Evolutionary conservation across 2,113 vertebrate genomes (phyloP), one percentile per base, ranked within the genome.

Genomic region (Gymnorhina tibicen): DNA sequence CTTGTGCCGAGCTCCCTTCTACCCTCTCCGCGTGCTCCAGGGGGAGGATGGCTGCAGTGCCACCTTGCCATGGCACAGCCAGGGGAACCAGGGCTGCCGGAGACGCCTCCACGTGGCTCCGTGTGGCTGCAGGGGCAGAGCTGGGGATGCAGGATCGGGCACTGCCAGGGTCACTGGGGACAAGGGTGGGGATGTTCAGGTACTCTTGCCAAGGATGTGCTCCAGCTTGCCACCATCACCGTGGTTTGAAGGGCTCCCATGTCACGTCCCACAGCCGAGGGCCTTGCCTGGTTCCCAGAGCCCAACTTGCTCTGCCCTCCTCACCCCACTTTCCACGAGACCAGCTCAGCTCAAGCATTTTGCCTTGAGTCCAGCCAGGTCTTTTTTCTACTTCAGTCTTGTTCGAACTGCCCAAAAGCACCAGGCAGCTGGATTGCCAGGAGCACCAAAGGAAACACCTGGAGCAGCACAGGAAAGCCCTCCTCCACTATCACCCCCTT

Each of bases 241-340:
- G 0, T 18, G 58, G 24, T 39, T 58, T 37, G 52, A 49, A 68
- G 70, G 47, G 79, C 37, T 69, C 9, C 50, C 58, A 7, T 2
- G 17, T 16, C 2, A 3, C 4, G 3, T 66, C 47, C 64, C 22
- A 33, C 0, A 14, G 49, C 28, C 0, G 0, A 77, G 32, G 17
- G 20, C 42, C 30, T 67, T 56, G 67, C 33, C 37, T n/a, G 35
- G 52, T 16, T 89, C 56, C n/a, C 0, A 1, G 33, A 28, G 32
- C 28, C 24, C 49, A 63, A 0, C 39, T 77, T 2, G 0, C 55
- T 91, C 56, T 60, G 55, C 59, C 44, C 47, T 87, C 2, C 1
- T 74, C 84, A 85, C 5, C 26, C 41, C 21, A 6, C 8, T 92
- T 66, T 41, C 76, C 0, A 0, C 55, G 35, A 83, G 59, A 67